phyloP scores from a whole-genome alignment of 2,797 vertebrate genomes.

The Rhodeus uyekii region DNA sequence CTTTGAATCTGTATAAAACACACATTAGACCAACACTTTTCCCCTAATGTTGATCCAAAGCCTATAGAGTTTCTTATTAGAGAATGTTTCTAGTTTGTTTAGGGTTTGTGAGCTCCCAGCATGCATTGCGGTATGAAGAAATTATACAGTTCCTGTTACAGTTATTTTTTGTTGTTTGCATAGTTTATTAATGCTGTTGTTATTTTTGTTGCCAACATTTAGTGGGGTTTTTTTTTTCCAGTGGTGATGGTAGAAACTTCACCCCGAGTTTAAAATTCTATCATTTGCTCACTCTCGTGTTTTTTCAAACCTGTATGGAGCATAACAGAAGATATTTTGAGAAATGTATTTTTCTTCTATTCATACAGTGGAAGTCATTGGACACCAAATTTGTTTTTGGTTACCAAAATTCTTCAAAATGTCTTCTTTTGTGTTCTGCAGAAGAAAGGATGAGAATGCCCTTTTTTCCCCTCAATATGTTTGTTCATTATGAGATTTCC shows the following conservation, averaged over 20 bases:
- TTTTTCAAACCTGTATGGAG: background rate
- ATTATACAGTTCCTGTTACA: background rate
- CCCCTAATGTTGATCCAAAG: background rate
- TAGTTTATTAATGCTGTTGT: background rate
- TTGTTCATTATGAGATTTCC: background rate
- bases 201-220: background rate
- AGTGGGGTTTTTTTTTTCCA: background rate
- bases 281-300: background rate
- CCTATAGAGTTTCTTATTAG: background rate
- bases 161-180: background rate
- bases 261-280: background rate
- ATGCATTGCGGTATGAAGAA: background rate
- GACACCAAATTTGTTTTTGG: background rate
- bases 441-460: background rate
- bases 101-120: background rate
- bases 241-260: background rate
- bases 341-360: background rate
- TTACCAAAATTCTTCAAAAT: background rate
- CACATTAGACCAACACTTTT: background rate
- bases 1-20: background rate
- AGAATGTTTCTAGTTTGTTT: conserved; percentile 7
- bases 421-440: background rate
- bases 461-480: background rate
- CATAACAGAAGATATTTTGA: background rate
- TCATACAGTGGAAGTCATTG: background rate